These are phyloP conservation scores for Lomographa bimaculata DNA, from an alignment of 2,888 invertebrate species.

Conservation along the genomic window DNA sequence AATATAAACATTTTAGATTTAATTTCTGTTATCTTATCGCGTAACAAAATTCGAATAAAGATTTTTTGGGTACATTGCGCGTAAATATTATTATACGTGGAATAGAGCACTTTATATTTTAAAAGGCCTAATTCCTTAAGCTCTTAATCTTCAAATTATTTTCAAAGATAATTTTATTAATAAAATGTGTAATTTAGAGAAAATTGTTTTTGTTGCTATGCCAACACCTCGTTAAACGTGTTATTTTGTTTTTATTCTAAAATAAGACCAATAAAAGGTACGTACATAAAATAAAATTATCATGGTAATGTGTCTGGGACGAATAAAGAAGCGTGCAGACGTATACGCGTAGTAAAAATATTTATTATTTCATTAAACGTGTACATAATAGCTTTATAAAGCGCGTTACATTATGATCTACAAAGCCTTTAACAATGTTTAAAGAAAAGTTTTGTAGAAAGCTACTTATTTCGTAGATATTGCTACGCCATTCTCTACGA, in stretches of 20 bases:
- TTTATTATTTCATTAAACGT: constrained; percentile 18
- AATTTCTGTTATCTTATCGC: too few species aligned
- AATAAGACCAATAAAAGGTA: constrained; percentile 4
- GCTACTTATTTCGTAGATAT: constrained; percentile 15
- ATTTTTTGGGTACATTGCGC: too few species aligned
- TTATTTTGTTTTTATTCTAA: not conserved
- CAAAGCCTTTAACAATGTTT: constrained; percentile 2
- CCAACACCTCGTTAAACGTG: not conserved
- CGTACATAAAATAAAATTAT: constrained; percentile 18
- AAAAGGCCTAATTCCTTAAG: too few species aligned
- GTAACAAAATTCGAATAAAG: too few species aligned
- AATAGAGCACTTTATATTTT: too few species aligned
- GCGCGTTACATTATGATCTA: constrained; percentile 3
- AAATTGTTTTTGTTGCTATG: too few species aligned
- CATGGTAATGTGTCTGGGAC: constrained; percentile 16
- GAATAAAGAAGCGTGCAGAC: constrained; percentile 3
- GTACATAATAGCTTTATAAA: constrained; percentile 13
- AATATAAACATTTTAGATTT: too few species aligned
- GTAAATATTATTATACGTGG: too few species aligned
- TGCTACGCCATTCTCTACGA: too few species aligned
- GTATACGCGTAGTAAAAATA: constrained; percentile 12
- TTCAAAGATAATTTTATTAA: too few species aligned
- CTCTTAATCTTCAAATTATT: too few species aligned
- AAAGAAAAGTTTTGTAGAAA: constrained; percentile 6
- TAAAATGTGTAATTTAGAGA: too few species aligned